Evolutionary conservation across 2,113 vertebrate genomes (phyloP).

Genomic region (Nestor notabilis): DNA sequence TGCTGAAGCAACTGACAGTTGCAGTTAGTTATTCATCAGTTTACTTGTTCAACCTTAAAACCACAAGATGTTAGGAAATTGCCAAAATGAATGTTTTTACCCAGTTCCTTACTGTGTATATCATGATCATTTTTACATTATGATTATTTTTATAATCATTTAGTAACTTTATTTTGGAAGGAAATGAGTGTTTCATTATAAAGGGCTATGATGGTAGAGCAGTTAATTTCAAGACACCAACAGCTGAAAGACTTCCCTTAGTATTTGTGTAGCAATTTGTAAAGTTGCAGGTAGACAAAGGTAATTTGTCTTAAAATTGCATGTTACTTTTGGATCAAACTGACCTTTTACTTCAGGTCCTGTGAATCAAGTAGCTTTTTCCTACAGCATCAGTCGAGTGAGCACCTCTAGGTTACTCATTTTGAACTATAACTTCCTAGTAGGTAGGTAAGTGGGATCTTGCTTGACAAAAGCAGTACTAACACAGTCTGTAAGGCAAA

Average conservation of each 20-base stretch:
- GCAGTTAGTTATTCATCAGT: background rate
- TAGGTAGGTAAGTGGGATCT: background rate
- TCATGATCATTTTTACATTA: background rate
- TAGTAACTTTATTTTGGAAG: background rate
- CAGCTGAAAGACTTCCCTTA: background rate
- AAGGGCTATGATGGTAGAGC: accelerated
- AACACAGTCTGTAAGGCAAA: background rate
- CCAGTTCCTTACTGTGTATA: background rate
- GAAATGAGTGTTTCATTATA: background rate
- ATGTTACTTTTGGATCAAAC: background rate
- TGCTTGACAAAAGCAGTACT: background rate
- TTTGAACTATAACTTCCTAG: background rate
- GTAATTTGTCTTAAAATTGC: background rate
- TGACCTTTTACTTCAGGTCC: background rate
- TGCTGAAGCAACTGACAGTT: background rate
- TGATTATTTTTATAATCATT: background rate
- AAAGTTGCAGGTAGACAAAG: background rate
- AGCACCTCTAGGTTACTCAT: background rate
- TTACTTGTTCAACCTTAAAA: background rate
- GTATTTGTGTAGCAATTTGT: background rate
- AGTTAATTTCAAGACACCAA: background rate
- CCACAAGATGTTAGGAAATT: background rate
- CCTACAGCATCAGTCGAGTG: background rate
- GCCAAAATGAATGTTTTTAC: background rate
- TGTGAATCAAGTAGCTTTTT: background rate